Evolutionary conservation across 92 coral and sea anemone genomes (phyloP).

Genomic region (Porites lobata): DNA sequence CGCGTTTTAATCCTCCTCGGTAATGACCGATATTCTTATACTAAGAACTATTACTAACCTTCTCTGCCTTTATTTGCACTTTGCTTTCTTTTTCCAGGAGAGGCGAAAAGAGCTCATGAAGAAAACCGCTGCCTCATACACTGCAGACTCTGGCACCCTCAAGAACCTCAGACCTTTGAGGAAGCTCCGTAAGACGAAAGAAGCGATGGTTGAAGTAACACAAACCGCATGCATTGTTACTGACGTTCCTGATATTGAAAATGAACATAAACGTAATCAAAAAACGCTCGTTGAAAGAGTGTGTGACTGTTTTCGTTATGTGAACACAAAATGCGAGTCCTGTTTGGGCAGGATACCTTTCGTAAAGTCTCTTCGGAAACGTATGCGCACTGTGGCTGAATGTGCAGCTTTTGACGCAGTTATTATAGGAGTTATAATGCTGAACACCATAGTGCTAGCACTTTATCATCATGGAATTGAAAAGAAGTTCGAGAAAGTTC

Average conservation of each 20-base stretch:
- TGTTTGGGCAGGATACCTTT: conserved; percentile 32
- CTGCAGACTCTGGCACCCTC: conserved; percentile 73
- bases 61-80: background rate
- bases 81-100: conserved; percentile 52
- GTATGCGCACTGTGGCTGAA: conserved; percentile 41
- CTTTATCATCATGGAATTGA: conserved; percentile 81
- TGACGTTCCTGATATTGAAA: conserved; percentile 28
- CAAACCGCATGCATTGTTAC: conserved; percentile 26
- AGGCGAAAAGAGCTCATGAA: conserved; percentile 61
- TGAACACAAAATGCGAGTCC: background rate
- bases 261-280: conserved; percentile 1
- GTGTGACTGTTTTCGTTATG: background rate
- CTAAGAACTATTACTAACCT: no score
- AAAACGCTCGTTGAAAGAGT: background rate
- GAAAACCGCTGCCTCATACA: conserved; percentile 80
- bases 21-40: no score
- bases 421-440: conserved; percentile 73
- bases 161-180: conserved; percentile 64
- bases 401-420: conserved; percentile 66
- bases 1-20: no score
- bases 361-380: conserved; percentile 18
- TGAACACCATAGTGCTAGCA: conserved; percentile 85
- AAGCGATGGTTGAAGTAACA: conserved; percentile 24
- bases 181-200: conserved; percentile 19
- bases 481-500: conserved; percentile 59